Evolutionary conservation across 2,113 vertebrate genomes (phyloP).

Genomic region (Chaetodon auriga): DNA sequence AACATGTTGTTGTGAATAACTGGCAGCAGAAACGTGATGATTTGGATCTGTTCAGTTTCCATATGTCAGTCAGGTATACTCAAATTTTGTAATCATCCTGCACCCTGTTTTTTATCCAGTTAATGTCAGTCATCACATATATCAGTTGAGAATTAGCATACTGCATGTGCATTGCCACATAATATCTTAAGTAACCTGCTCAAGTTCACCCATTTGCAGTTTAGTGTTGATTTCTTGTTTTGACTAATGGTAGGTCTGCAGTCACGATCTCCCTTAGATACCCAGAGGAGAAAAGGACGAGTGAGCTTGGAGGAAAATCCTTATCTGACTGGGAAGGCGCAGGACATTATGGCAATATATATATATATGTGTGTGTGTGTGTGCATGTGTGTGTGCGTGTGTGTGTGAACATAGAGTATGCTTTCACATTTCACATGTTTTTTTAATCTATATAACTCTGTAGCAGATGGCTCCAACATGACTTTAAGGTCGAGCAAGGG

Average conservation of each 20-base stretch:
- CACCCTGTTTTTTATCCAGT: neutral
- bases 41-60: neutral
- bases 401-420: neutral
- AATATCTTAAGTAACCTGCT: neutral
- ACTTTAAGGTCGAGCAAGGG: conserved; percentile 67
- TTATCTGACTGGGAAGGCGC: conserved; percentile 19
- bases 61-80: neutral
- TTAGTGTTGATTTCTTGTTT: neutral
- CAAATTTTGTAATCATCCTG: neutral
- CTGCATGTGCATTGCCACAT: neutral
- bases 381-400: neutral
- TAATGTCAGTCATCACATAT: neutral
- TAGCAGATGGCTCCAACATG: conserved; percentile 42
- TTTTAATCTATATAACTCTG: conserved; percentile 20
- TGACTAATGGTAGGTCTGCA: neutral
- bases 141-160: neutral
- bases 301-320: neutral
- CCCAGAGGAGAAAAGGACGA: conserved; percentile 33
- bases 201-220: neutral
- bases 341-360: conserved; percentile 3
- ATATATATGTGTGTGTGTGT: neutral
- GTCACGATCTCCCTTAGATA: conserved; percentile 1
- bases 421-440: conserved; percentile 2
- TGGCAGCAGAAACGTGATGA: neutral
- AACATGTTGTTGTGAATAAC: too few species aligned